Conservation (phyloP, 1,140 invertebrate genomes). For the Dendroctonus valens region DNA sequence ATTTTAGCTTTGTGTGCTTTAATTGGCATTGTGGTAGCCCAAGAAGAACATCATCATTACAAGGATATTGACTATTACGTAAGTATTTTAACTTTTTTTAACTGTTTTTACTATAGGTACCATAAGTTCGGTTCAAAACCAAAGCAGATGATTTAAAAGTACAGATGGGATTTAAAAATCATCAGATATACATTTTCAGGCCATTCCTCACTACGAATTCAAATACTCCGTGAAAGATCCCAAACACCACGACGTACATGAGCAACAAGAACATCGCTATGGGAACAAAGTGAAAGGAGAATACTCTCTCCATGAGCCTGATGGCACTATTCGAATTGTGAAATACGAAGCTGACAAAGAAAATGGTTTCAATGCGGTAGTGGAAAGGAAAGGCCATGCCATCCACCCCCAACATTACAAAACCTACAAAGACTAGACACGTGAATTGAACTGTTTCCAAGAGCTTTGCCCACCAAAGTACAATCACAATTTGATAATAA, state of each 20-base stretch:
- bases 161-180: not conserved
- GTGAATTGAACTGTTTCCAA: too few relatives aligned
- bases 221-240: constrained; percentile 48
- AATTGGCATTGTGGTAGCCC: not conserved
- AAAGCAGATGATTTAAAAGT: not conserved
- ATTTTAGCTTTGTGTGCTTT: too few relatives aligned
- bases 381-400: constrained; percentile 23
- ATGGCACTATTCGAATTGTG: constrained; percentile 59
- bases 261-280: constrained; percentile 38
- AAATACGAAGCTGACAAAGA: constrained; percentile 59
- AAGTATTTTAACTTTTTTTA: constrained; percentile 8
- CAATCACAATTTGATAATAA: too few relatives aligned
- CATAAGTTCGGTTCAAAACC: too few relatives aligned
- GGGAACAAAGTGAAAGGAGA: constrained; percentile 35
- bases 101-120: too few relatives aligned
- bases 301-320: constrained; percentile 53
- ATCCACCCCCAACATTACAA: constrained; percentile 21
- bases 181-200: not conserved
- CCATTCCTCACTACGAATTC: constrained; percentile 36
- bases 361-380: constrained; percentile 56
- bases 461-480: too few relatives aligned
- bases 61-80: constrained; percentile 30
- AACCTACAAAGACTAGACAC: not conserved
- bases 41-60: constrained; percentile 7
- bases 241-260: constrained; percentile 51